Conservation (phyloP, 1,140 invertebrate genomes). For the Eubasilissa regina region DNA sequence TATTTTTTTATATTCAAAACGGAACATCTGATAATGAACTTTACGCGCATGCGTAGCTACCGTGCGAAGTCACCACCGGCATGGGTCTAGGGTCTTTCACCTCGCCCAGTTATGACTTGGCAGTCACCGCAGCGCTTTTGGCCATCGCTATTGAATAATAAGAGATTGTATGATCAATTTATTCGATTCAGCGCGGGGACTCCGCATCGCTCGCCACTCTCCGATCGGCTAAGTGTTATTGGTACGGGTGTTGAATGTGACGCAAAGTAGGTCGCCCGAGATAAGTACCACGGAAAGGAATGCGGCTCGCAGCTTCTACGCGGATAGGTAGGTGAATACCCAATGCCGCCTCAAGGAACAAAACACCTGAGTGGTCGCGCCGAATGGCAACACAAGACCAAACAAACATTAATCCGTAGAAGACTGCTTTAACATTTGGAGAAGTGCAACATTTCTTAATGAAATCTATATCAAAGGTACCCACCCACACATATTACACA, state of each 20-base stretch:
- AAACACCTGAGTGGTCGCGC: background rate
- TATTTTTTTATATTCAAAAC: too few relatives aligned
- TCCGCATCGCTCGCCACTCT: slow-evolving; percentile 11
- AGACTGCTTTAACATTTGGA: too few relatives aligned
- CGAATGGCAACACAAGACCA: too few relatives aligned
- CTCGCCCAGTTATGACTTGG: slow-evolving; percentile 15
- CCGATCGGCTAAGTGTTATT: slow-evolving; percentile 11
- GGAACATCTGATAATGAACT: background rate
- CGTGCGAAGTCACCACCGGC: background rate
- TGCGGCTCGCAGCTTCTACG: slow-evolving; percentile 33
- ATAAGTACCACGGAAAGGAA: slow-evolving; percentile 19
- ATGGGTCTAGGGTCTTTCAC: slow-evolving; percentile 4
- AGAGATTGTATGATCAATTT: slow-evolving; percentile 22
- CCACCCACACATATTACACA: too few relatives aligned
- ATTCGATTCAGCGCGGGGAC: background rate
- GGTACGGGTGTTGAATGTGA: slow-evolving; percentile 3
- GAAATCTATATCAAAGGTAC: too few relatives aligned
- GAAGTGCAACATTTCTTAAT: too few relatives aligned
- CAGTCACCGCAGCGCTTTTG: slow-evolving; percentile 2
- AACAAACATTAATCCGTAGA: background rate
- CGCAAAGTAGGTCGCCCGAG: slow-evolving; percentile 25
- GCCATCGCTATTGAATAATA: slow-evolving; percentile 26
- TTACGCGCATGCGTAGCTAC: background rate
- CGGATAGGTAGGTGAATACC: background rate
- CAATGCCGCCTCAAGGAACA: background rate